Evolutionary conservation across 37 sponge, comb jelly and placozoan species (phyloP), one percentile per base, ranked within the genome.

Genomic region (Ephydatia muelleri): DNA sequence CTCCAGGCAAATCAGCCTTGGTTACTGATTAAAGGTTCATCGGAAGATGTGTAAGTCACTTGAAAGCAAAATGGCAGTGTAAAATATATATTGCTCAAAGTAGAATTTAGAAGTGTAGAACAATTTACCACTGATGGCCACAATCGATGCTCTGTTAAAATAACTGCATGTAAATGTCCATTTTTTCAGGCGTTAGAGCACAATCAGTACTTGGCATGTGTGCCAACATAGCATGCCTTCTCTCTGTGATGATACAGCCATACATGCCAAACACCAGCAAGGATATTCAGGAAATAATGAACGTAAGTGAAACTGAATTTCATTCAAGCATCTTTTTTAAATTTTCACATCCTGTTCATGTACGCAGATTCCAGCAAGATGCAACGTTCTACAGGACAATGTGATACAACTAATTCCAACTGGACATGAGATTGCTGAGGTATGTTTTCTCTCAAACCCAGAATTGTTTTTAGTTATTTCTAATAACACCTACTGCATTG

Each of bases 201-300:
- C 97, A 94, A 19, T 86, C 87, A 78, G 81, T 99, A 21, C 78
- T 97, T 16, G 82, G 87, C 19, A 28, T 99, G 68, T 89, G 88
- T 85, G 92, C 89, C 30, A 96, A 96, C 64, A 72, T 95, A 6
- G 74, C 80, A 29, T 97, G 97, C 40, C 85, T 95, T 30, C 81
- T 99, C 26, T 95, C 97, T 31, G 88, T 99, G 21, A 84, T 97
- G 77, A 64, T 99, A 3, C 90, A 95, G 73, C 99, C 99, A 12
- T 99, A 95, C 89, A 99, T 99, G 97, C 99, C 99, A 2, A 31
- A 68, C 0, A 75, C 90, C 78, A 91, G 95, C 65, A 38, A 72
- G 25, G 71, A 82, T 6, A 88, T 99, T 0, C 94, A 90, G 69
- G 80, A 93, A 40, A 97, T 96, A 43, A 78, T 96, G 29, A 76